Percentiles rank a stretch among this genome's conserved stretches.
Evolutionary conservation across 37 sponge, comb jelly and placozoan species (phyloP).

Genomic region (Oopsacas minuta): DNA sequence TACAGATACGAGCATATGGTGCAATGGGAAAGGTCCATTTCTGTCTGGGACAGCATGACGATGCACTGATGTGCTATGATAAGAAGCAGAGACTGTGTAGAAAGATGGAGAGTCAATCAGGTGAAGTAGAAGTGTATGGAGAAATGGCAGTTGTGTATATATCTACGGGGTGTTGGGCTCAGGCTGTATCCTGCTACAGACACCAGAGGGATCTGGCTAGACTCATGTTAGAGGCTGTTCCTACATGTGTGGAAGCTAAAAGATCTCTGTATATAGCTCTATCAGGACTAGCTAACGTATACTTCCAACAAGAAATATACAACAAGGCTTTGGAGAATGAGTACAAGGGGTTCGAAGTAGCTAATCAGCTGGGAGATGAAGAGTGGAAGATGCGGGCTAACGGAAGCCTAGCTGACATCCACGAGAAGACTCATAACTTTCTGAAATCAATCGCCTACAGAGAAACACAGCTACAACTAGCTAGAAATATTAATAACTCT

Average conservation of each 20-base stretch:
- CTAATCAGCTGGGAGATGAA: slow-evolving; percentile 9
- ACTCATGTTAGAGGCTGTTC: not conserved
- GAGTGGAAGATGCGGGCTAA: slow-evolving; percentile 9
- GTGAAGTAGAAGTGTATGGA: slow-evolving; percentile 45
- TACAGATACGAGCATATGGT: slow-evolving; percentile 79
- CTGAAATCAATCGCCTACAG: slow-evolving; percentile 35
- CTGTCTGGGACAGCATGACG: slow-evolving; percentile 47
- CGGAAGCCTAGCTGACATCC: not conserved
- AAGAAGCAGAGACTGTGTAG: slow-evolving; percentile 61
- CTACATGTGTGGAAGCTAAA: not conserved
- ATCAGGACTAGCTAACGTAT: not conserved
- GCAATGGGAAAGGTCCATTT: slow-evolving; percentile 79
- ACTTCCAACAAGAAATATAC: not conserved
- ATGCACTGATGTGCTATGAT: slow-evolving; percentile 79
- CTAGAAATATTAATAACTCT: slow-evolving; percentile 34
- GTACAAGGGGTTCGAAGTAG: not conserved
- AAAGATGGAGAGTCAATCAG: slow-evolving; percentile 38
- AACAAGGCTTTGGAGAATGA: slow-evolving; percentile 3
- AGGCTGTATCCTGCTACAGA: not conserved
- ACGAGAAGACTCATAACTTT: slow-evolving; percentile 7
- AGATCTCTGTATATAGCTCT: not conserved
- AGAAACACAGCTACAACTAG: slow-evolving; percentile 54
- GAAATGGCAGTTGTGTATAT: slow-evolving; percentile 39
- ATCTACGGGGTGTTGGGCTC: not conserved
- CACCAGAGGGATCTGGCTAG: not conserved